Conservation (phyloP, 2,888 invertebrate genomes). For the Busseola fusca region DNA sequence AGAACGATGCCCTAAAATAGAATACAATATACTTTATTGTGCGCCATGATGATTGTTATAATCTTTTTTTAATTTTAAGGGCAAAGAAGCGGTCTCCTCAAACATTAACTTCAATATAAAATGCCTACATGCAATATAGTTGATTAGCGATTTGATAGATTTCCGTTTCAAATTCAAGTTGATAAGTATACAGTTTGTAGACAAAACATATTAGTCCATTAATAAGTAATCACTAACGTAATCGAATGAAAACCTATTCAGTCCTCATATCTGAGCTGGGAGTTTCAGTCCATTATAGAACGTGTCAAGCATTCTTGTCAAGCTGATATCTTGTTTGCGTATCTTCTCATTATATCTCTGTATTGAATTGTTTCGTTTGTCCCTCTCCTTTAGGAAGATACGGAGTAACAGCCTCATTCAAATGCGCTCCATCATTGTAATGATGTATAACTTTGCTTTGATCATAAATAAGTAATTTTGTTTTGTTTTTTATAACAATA, state of each 20-base stretch:
- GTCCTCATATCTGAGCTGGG: slow-evolving; percentile 10
- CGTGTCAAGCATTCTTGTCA: slow-evolving; percentile 40
- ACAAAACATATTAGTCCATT: background rate
- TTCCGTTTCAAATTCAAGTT: background rate
- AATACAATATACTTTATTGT: background rate
- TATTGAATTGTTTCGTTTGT: slow-evolving; percentile 41
- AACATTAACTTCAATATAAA: background rate
- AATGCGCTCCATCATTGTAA: slow-evolving; percentile 2
- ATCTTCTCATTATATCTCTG: slow-evolving; percentile 39
- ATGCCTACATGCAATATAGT: background rate
- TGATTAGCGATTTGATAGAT: background rate
- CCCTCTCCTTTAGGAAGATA: slow-evolving; percentile 26
- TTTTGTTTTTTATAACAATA: no score
- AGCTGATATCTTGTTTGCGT: slow-evolving; percentile 29
- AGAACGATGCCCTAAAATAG: background rate
- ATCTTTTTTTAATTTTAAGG: background rate
- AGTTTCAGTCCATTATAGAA: slow-evolving; percentile 14
- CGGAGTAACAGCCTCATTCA: slow-evolving; percentile 15
- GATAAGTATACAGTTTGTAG: background rate
- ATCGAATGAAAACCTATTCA: slow-evolving; percentile 28
- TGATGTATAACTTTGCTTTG: background rate
- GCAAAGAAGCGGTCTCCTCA: background rate
- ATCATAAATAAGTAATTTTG: background rate
- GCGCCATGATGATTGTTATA: no score
- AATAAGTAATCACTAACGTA: background rate